Conservation (phyloP, 2,888 invertebrate species). For the Sphaerophoria taeniata region DNA sequence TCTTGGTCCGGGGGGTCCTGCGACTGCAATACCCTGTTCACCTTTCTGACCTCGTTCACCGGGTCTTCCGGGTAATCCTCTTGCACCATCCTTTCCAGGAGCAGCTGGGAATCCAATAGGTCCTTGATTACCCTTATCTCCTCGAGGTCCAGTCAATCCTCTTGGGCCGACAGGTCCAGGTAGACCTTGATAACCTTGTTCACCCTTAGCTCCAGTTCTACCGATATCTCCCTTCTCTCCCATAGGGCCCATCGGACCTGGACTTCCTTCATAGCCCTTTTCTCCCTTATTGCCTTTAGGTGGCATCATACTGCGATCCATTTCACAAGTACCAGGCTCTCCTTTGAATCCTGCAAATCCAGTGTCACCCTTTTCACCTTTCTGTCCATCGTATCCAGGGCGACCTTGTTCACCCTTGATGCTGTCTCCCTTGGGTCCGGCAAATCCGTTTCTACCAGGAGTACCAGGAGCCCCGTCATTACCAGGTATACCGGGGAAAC, state of each 20-base stretch:
- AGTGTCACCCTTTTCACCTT: constrained; percentile 80
- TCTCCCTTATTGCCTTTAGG: constrained; percentile 86
- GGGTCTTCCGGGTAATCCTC: constrained; percentile 85
- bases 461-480: constrained; percentile 88
- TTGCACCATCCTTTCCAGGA: constrained; percentile 86
- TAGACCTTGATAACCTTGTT: constrained; percentile 85
- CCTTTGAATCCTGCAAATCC: constrained; percentile 86
- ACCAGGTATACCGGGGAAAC: constrained; percentile 88
- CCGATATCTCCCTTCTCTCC: constrained; percentile 87
- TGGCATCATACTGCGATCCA: constrained; percentile 82
- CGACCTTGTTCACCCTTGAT: constrained; percentile 90
- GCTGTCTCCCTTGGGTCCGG: constrained; percentile 88
- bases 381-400: constrained; percentile 85
- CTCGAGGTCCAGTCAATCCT: constrained; percentile 90
- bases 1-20: constrained; percentile 85
- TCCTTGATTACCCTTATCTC: constrained; percentile 91
- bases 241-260: constrained; percentile 85
- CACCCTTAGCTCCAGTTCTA: constrained; percentile 86
- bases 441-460: constrained; percentile 86
- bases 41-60: constrained; percentile 90
- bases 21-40: constrained; percentile 86
- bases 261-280: constrained; percentile 85
- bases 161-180: constrained; percentile 88
- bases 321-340: constrained; percentile 86
- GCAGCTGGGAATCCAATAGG: constrained; percentile 91